Evolutionary conservation across 2,113 vertebrate species (phyloP), one percentile per base, ranked within the genome.

Genomic region (Chaetodon auriga): DNA sequence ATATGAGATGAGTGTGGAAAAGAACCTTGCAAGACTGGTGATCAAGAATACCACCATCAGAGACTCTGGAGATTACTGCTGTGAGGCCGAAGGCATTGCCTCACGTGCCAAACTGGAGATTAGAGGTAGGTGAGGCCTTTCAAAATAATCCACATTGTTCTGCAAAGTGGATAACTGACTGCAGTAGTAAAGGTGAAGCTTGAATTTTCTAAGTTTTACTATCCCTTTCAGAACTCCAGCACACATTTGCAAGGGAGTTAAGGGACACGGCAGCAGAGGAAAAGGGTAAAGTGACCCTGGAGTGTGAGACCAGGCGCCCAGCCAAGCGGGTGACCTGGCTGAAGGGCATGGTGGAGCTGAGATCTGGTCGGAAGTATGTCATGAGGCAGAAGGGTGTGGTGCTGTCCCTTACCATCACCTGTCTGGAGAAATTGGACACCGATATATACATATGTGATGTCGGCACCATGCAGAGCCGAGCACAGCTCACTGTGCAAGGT

Each of bases 41-140:
- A 92, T 99, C 84, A 96, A 13, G 2, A 94, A 95, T 0, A 88
- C 93, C 70, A 94, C 92, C 0, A 88, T 95, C 68, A 96, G 94
- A 87, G 98, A 99, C 83, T 95, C 96, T 0, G 98, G 97, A 15
- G 95, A 96, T 21, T 99, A 99, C 82, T 94, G 95, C 0, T 99
- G 98, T 77, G 96, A 98, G 92, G 95, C 96, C 0, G 96, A 96
- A 4, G 92, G 85, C 11, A 91, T 96, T 12, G 95, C 94, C 81
- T 97, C 96, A 0, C 95, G 95, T 12, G 97, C 97, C 63, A 96
- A 66, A 5, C 77, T 99, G 81, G 95, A 83, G 0, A 95, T 99
- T 84, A 95, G 96, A 96, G 98, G 98, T 98, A 89, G 85, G 90
- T 2, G 62, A 53, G 68, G 12, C n/a, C 13, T 46, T 48, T 63